Base-by-base conservation (phyloP, 2,888 invertebrate species). In the Atrina japonica region DNA sequence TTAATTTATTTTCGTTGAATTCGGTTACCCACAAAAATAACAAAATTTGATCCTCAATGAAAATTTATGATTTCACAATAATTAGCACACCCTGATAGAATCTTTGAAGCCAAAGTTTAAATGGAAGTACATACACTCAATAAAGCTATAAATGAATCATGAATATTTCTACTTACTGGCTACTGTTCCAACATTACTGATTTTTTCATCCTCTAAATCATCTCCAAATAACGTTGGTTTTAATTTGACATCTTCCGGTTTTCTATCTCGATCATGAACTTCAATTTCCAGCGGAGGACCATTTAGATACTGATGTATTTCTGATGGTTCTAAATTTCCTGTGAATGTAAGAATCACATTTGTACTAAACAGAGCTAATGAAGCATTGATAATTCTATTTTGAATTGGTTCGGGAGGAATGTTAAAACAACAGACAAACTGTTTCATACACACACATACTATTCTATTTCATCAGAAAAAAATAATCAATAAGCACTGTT, bases 171-270 rank as follows among this genome's bases (percentile, higher is more conserved):
- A 80, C 88, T 83, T 70, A 89, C 89, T 87, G 49, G 89, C 81
- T 3, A 90, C 88, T 49, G 87, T 86, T 50, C 89, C 89, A 40
- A 90, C 88, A 78, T 88, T 89, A 76, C 88, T 88, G 64, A 90
- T 90, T 64, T 88, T 89, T 66, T 90, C 89, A 81, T 90, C 90
- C 59, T 89, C 89, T 3, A 87, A 66, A 69, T 90, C 90, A 75
- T 89, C 89, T 1, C 90, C 90, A 79, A 90, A 90, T 58, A 90
- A 72, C 14, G 87, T 78, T 2, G 88, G 83, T 70, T 84, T 85
- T 40, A 87, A 67, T 64, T 82, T 83, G 29, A 80, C 77, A 40
- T 85, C 84, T 63, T 86, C 86, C 16, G 78, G 76, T 49, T 83
- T 84, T 21, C 89, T 68, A 76, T 90, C 90, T 30, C 90, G 77